Base-by-base conservation (phyloP, 2,888 invertebrate species). In the Cephus rjabovi region DNA sequence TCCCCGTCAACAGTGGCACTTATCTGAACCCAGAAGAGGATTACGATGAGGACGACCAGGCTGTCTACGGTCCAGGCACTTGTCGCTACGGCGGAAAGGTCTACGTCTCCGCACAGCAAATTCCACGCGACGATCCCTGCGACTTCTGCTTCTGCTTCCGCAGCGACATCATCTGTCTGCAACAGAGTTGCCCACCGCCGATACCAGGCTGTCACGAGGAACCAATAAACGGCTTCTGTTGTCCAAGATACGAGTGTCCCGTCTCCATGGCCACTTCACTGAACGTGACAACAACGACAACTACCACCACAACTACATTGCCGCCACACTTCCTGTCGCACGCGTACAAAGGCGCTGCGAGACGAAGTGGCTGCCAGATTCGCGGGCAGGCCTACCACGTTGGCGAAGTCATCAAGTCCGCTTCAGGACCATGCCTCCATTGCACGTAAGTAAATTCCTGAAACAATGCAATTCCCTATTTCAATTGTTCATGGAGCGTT, bases 71-170 rank as follows among this genome's bases (percentile, higher is more conserved):
- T 56, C 97, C 97, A 30, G 97, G 97, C 84, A 98, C 97, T 75
- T 98, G 98, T 88, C 94, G 98, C 86, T 98, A 97, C 87, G 97
- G 97, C 79, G 97, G 98, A 86, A 97, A 97, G 92, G 95, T 98
- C 75, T 98, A 97, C 91, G 97, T 98, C 71, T 98, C 98, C 2
- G 98, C 98, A 1, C 98, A 98, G 92, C 98, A 98, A 93, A 98
- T 98, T 88, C 98, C 98, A 70, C 94, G 98, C 86, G 97, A 97
- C 86, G 97, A 98, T 93, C 97, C 98, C 34, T 98, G 98, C 91
- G 98, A 98, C 90, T 98, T 98, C 93, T 98, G 98, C 92, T 98
- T 98, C 95, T 98, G 98, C 93, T 98, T 98, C 94, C 95, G 98
- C 92, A 97, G 98, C 91, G 98, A 98, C 90, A 98, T 98, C 87